Percentiles rank a stretch among this genome's conserved stretches.
These are phyloP conservation scores for Antigone vipio DNA, from an alignment of 2,113 vertebrate species.

Conservation along the genomic window DNA sequence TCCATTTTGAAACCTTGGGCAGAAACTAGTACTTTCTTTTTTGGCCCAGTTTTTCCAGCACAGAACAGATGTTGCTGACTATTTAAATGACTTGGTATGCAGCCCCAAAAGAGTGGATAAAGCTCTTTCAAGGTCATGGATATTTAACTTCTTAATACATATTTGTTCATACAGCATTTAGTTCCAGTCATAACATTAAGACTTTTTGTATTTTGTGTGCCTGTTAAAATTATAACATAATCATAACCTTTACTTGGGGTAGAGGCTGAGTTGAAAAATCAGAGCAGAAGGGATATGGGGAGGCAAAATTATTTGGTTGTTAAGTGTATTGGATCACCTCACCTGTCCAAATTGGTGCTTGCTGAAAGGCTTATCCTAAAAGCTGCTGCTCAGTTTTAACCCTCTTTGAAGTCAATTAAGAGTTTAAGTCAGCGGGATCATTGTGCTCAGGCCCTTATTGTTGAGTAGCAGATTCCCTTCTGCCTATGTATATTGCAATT, in stretches of 20 bases:
- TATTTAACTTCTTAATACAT: neutral
- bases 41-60: neutral
- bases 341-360: neutral
- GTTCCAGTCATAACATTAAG: neutral
- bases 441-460: neutral
- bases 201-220: neutral
- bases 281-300: neutral
- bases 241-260: neutral
- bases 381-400: neutral
- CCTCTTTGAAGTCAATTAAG: neutral
- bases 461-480: neutral
- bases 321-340: neutral
- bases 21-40: neutral
- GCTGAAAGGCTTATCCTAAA: slow-evolving; percentile 3
- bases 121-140: neutral
- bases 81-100: neutral
- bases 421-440: neutral
- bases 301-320: neutral
- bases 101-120: neutral
- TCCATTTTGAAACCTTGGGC: neutral
- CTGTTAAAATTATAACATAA: neutral
- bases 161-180: neutral
- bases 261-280: neutral
- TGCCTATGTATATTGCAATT: slow-evolving; percentile 35
- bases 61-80: neutral